Conservation (phyloP, 2,797 vertebrate species). For the Typhlichthys subterraneus region DNA sequence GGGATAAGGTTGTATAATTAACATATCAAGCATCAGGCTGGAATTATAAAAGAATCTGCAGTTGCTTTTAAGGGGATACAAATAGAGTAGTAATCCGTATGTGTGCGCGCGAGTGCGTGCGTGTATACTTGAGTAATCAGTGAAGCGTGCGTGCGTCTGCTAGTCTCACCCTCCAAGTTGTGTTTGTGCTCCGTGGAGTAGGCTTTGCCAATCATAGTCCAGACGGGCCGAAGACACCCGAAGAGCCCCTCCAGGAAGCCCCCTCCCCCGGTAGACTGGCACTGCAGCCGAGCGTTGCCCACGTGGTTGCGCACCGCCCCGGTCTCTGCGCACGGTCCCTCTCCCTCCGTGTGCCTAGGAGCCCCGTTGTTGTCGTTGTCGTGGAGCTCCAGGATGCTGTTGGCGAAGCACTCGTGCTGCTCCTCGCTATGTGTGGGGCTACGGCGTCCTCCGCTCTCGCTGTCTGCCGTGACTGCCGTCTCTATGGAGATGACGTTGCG, state of each 20-base stretch:
- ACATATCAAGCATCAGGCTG: constrained; percentile 47
- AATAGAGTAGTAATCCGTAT: constrained; percentile 13
- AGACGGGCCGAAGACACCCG: constrained; percentile 91
- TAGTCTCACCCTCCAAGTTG: constrained; percentile 82
- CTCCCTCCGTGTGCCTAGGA: constrained; percentile 57
- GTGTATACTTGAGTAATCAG: background rate
- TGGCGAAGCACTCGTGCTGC: constrained; percentile 84
- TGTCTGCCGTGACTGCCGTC: constrained; percentile 63
- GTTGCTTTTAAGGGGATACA: constrained; percentile 30
- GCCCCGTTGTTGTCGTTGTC: constrained; percentile 76
- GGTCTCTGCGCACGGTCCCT: constrained; percentile 61
- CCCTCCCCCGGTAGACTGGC: constrained; percentile 81
- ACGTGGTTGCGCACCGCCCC: constrained; percentile 71
- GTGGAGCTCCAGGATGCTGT: constrained; percentile 86
- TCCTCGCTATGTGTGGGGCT: constrained; percentile 82
- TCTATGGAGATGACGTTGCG: constrained; percentile 89
- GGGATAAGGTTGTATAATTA: constrained; percentile 53
- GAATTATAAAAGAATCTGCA: constrained; percentile 37
- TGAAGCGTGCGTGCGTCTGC: background rate
- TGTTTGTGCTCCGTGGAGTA: constrained; percentile 95
- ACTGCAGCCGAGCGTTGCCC: constrained; percentile 79
- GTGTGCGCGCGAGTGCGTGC: background rate
- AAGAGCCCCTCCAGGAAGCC: constrained; percentile 94
- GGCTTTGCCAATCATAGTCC: constrained; percentile 96
- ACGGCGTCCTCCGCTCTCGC: constrained; percentile 55